Conservation (phyloP, 2,113 vertebrate species). For the Leucopsar rothschildi region DNA sequence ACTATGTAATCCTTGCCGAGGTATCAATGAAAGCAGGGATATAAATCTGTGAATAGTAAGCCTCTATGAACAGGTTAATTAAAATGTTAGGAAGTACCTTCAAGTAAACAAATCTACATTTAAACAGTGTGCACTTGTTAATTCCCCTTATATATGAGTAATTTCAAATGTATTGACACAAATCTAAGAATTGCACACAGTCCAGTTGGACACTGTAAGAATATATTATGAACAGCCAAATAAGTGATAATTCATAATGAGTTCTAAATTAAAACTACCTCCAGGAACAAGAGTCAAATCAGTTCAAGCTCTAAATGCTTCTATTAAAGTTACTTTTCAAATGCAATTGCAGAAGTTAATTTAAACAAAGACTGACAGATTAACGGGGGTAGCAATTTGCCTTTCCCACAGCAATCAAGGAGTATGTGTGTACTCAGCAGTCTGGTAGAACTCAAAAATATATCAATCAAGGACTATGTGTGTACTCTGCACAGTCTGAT, state of each 20-base stretch:
- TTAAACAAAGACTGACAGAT: neutral
- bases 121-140: neutral
- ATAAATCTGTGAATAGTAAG: neutral
- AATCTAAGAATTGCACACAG: neutral
- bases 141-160: neutral
- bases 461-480: neutral
- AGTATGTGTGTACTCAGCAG: neutral
- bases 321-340: neutral
- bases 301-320: neutral
- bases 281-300: neutral
- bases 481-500: neutral
- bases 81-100: neutral
- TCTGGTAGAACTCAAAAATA: neutral
- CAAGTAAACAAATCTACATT: neutral
- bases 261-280: neutral
- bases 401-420: neutral
- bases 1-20: neutral
- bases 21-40: fast-evolving
- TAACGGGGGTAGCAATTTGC: neutral
- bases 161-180: neutral
- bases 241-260: neutral
- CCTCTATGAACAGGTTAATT: neutral
- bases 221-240: neutral
- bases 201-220: neutral
- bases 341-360: neutral